These are phyloP conservation scores for Uria aalge DNA, from an alignment of 2,113 vertebrate genomes.

Conservation along the genomic window DNA sequence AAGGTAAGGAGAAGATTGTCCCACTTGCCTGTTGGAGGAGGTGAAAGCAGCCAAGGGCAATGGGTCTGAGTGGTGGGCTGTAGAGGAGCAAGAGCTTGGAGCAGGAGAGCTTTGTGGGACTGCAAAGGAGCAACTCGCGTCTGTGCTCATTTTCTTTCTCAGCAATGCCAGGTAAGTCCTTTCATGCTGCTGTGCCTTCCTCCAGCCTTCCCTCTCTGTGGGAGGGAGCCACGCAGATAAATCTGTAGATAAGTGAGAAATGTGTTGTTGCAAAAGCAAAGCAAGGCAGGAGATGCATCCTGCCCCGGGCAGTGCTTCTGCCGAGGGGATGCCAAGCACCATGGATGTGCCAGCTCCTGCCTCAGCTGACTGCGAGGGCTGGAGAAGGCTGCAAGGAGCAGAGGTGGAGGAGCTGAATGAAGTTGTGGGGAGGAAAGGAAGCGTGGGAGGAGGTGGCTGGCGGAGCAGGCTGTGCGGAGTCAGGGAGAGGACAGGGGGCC, in stretches of 20 bases:
- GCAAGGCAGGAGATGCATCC: neutral
- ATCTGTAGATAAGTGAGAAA: neutral
- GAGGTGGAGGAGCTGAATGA: neutral
- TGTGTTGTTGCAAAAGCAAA: neutral
- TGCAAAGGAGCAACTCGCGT: neutral
- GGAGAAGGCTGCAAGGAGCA: neutral
- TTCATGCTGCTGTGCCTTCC: neutral
- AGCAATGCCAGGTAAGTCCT: neutral
- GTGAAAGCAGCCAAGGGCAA: neutral
- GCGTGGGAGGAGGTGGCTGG: neutral
- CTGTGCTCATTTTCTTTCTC: neutral
- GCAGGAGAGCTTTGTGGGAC: neutral
- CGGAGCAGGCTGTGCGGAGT: neutral
- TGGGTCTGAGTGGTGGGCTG: neutral
- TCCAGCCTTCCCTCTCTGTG: neutral
- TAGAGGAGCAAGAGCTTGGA: neutral
- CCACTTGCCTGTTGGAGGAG: neutral
- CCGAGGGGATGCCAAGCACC: rapidly evolving
- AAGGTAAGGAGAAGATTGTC: neutral
- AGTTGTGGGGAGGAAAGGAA: neutral
- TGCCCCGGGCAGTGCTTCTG: neutral
- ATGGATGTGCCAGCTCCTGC: neutral
- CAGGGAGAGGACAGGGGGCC: constrained; percentile 24
- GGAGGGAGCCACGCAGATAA: neutral
- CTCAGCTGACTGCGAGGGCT: neutral